Conservation (phyloP, 2,113 vertebrate genomes). For the Lanius collurio region DNA sequence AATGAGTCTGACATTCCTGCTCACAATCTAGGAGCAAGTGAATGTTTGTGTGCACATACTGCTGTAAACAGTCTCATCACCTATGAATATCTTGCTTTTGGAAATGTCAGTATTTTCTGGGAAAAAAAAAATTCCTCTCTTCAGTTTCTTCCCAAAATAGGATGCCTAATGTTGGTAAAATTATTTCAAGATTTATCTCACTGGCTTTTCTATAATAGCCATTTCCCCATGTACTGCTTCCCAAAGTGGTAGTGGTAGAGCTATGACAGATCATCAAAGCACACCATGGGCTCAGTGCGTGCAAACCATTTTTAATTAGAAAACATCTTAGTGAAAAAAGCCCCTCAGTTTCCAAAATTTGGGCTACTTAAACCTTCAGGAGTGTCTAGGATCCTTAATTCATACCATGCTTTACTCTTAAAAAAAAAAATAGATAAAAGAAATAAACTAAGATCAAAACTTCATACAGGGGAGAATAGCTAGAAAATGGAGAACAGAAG, state of each 20-base stretch:
- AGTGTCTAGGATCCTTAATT: background rate
- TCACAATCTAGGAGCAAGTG: background rate
- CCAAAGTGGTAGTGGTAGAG: background rate
- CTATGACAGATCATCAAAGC: background rate
- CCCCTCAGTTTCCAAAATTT: background rate
- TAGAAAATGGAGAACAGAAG: background rate
- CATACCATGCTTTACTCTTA: background rate
- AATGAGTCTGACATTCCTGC: constrained; percentile 5
- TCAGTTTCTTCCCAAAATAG: background rate
- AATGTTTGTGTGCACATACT: background rate
- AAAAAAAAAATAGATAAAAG: background rate
- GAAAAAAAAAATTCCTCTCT: background rate
- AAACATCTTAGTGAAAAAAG: background rate
- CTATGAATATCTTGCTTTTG: background rate
- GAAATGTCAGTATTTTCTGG: background rate
- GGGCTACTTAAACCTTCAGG: background rate
- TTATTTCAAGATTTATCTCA: background rate
- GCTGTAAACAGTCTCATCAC: background rate
- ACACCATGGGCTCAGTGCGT: background rate
- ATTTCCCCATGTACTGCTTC: background rate
- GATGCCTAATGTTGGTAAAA: background rate
- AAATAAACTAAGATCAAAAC: background rate
- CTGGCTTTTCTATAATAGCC: background rate
- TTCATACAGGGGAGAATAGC: background rate
- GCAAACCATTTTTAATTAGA: background rate